Evolutionary conservation across 2,888 invertebrate species (phyloP), one percentile per base, ranked within the genome.

Genomic region (Synergus laeviventris): DNA sequence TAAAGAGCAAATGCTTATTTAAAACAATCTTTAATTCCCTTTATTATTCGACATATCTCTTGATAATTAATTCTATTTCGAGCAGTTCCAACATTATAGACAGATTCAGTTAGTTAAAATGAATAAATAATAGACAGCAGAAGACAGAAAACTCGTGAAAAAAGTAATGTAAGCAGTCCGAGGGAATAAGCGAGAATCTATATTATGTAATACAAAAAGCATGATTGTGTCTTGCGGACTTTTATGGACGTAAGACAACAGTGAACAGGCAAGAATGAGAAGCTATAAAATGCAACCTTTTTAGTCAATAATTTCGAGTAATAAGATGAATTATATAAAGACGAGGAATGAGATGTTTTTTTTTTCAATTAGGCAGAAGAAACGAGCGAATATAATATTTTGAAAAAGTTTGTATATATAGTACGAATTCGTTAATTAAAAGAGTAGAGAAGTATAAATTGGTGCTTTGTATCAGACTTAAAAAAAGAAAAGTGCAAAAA

Each of bases 121-220:
- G 21, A 59, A 36, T 70, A 11, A 42, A 64, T 24, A 70, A 18
- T 62, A 31, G 24, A 59, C 59, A 21, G 49, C 59, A 21, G 49
- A 70, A 49, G 45, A 49, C 31, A 21, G 31, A 49, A 49, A 49
- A 49, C 11, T 11, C 18, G n/a, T 49, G 49, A 70, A 36, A 49
- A 70, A 70, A 12, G 49, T 62, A 38, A 31, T 70, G 42, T 64
- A 70, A 79, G 76, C 75, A 61, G 66, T 74, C 70, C 60, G 60
- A 39, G 66, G 75, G 62, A 75, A 76, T 61, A 75, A 70, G 78
- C 74, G 74, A 73, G 76, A 59, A 70, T 49, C 73, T 74, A 60
- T 21, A 24, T 77, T 78, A 74, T 74, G 38, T 70, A 70, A n/a
- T 70, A 42, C 64, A 66, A 16, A 66, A 70, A 70, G 70, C 70